A percentile compares a stretch with the other conserved stretches of the same genome.
Conservation (phyloP, 2,888 invertebrate genomes). For the Pseudoips prasinana region DNA sequence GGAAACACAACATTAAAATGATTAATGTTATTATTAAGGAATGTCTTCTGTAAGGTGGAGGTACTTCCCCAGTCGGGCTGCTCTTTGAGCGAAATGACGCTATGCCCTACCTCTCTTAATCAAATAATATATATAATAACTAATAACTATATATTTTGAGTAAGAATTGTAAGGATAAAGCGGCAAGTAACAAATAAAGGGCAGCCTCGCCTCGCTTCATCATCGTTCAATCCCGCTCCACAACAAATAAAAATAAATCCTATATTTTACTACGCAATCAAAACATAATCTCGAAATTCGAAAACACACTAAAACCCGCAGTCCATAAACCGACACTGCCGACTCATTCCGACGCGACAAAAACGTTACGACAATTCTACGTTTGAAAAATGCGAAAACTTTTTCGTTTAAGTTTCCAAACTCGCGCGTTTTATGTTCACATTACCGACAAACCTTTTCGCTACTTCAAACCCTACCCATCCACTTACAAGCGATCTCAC, state of each 20-base stretch:
- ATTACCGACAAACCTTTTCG: conserved; percentile 60
- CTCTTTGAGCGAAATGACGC: too few species aligned
- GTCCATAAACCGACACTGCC: conserved; percentile 32
- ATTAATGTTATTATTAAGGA: too few species aligned
- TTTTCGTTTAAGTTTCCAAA: conserved; percentile 58
- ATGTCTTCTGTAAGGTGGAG: too few species aligned
- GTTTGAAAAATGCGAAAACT: conserved; percentile 63
- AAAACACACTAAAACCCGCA: conserved; percentile 33
- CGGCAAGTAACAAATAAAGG: conserved; percentile 23
- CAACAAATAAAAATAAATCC: conserved; percentile 36
- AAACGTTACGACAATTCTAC: conserved; percentile 49
- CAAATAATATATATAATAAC: too few species aligned
- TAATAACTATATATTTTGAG: conserved; percentile 24
- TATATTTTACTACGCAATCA: conserved; percentile 37
- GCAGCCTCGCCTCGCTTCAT: conserved; percentile 11
- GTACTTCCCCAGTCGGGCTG: too few species aligned
- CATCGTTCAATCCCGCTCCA: conserved; percentile 21
- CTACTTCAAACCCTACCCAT: conserved; percentile 39
- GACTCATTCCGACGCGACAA: conserved; percentile 34
- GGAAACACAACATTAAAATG: too few species aligned
- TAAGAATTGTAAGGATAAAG: conserved; percentile 28
- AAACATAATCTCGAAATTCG: conserved; percentile 37
- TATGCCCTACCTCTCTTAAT: too few species aligned
- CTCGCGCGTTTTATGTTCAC: conserved; percentile 55
- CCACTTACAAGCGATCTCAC: conserved; percentile 32